phyloP scores from a whole-genome alignment of 2,113 vertebrate species.

The Caloenas nicobarica region DNA sequence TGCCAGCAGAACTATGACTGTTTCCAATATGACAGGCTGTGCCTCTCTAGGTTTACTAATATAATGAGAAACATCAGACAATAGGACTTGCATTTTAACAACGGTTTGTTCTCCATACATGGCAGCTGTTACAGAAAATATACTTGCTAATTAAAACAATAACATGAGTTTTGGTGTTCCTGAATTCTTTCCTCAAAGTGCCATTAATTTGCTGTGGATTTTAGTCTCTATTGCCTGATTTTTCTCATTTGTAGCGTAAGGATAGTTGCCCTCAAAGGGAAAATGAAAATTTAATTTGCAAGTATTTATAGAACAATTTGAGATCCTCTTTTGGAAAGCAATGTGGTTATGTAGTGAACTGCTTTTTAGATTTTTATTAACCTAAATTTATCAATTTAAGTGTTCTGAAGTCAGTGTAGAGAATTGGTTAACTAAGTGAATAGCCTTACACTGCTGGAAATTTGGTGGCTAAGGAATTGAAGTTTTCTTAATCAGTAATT shows the following conservation, averaged over 20 bases:
- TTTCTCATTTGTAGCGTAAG: not conserved
- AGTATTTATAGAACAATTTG: not conserved
- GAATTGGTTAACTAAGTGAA: not conserved
- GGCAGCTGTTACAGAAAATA: not conserved
- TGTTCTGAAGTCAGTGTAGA: not conserved
- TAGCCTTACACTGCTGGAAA: not conserved
- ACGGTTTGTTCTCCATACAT: not conserved
- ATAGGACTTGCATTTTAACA: not conserved
- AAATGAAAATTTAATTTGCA: not conserved
- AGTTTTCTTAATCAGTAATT: not conserved
- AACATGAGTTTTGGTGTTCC: not conserved
- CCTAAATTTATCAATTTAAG: not conserved
- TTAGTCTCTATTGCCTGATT: not conserved
- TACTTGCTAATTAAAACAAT: not conserved
- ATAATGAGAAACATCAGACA: not conserved
- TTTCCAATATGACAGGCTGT: not conserved
- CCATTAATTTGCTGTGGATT: not conserved
- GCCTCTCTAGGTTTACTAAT: not conserved
- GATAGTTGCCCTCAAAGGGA: not conserved
- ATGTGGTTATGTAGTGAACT: not conserved
- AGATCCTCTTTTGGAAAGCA: not conserved
- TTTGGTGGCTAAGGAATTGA: not conserved
- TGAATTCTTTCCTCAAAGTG: not conserved
- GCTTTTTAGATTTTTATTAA: not conserved
- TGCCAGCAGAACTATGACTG: not conserved